A percentile compares a stretch with the other conserved stretches of the same genome.
These are phyloP conservation scores for Meloidogyne floridensis DNA, from an alignment of 1,140 invertebrate genomes.

Conservation along the genomic window DNA sequence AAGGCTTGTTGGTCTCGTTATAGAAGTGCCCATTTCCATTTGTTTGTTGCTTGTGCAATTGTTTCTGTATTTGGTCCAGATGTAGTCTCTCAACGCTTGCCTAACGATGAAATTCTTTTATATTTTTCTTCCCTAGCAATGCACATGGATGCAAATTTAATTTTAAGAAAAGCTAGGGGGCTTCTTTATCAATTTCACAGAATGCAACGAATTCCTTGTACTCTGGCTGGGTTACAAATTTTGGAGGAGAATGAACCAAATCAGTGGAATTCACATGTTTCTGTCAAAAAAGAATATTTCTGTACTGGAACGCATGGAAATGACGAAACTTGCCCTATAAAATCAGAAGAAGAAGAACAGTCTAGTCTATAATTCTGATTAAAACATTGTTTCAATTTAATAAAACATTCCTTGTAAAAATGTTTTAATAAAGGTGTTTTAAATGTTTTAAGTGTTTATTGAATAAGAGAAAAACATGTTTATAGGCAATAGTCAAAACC, in stretches of 20 bases:
- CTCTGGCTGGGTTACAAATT: constrained; percentile 80
- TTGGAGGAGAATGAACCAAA: constrained; percentile 44
- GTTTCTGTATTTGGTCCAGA: constrained; percentile 85
- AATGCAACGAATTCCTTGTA: constrained; percentile 82
- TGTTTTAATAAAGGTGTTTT: too few relatives aligned
- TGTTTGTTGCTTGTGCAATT: constrained; percentile 86
- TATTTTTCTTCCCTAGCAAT: constrained; percentile 91
- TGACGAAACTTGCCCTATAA: constrained; percentile 43
- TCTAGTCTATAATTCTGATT: neutral
- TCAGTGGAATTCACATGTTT: constrained; percentile 58
- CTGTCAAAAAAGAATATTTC: constrained; percentile 46
- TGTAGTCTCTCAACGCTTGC: constrained; percentile 82
- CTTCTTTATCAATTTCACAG: constrained; percentile 84
- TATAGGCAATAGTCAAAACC: too few relatives aligned
- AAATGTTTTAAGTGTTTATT: too few relatives aligned
- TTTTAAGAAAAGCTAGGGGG: constrained; percentile 85
- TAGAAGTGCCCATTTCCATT: constrained; percentile 86
- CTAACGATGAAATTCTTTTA: constrained; percentile 87
- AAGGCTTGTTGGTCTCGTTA: constrained; percentile 89
- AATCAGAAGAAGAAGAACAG: constrained; percentile 5
- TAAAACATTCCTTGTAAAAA: too few relatives aligned
- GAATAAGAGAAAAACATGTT: too few relatives aligned
- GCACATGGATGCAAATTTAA: constrained; percentile 90
- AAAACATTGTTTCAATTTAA: neutral
- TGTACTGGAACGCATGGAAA: constrained; percentile 55